Percentiles rank a stretch among this genome's conserved stretches.
Evolutionary conservation across 2,113 vertebrate genomes (phyloP).

Genomic region (Galbula dea): DNA sequence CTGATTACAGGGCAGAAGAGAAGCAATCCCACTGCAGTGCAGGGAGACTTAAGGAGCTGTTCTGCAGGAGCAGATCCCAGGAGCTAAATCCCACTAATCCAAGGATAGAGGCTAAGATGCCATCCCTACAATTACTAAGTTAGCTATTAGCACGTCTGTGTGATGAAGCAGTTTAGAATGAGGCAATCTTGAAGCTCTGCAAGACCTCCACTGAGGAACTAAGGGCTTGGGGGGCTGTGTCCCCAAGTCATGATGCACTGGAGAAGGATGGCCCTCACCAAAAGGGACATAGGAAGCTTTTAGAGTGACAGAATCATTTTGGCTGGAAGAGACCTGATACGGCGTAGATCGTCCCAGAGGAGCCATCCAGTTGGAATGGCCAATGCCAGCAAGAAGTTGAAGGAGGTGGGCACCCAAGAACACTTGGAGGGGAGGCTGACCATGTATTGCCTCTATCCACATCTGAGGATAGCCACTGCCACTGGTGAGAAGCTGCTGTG

Average conservation of each 20-base stretch:
- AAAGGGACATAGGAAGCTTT: neutral
- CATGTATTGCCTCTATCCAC: fast-evolving
- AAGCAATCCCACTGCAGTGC: neutral
- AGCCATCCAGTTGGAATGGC: neutral
- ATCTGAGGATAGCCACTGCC: neutral
- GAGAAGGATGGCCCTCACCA: neutral
- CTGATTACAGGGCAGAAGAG: neutral
- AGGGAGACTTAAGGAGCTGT: conserved; percentile 1
- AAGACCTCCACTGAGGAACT: neutral
- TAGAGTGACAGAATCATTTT: neutral
- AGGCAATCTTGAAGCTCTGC: neutral
- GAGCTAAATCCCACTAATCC: conserved; percentile 51
- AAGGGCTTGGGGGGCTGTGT: neutral
- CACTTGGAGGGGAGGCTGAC: neutral
- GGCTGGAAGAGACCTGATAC: neutral
- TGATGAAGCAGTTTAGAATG: neutral
- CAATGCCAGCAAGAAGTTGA: neutral
- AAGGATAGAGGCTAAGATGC: conserved; percentile 4
- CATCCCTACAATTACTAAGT: neutral
- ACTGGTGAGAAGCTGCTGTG: neutral
- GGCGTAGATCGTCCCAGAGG: neutral
- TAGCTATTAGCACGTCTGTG: neutral
- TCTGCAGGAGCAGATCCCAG: neutral
- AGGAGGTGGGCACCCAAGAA: neutral
- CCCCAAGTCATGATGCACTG: neutral